A percentile compares a stretch with the other conserved stretches of the same genome.
phyloP scores from a whole-genome alignment of 2,888 invertebrate species.

The Gerosis bhagava region DNA sequence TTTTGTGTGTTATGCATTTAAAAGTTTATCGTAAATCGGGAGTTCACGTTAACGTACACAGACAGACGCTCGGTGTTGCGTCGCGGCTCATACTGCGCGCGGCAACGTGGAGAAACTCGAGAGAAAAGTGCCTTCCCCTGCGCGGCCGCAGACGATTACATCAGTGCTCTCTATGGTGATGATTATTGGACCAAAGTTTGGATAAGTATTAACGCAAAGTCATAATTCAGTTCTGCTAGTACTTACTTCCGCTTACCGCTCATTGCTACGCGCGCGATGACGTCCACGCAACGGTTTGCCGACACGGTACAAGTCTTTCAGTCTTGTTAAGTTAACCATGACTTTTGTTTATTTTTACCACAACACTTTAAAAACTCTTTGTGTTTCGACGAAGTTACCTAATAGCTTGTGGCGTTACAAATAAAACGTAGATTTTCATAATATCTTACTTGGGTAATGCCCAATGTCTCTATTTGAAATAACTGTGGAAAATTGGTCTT shows the following conservation, averaged over 20 bases:
- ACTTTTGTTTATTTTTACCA: constrained; percentile 15
- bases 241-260: constrained; percentile 49
- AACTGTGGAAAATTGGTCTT: no score
- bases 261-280: constrained; percentile 13
- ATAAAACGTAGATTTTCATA: no score
- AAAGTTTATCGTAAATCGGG: constrained; percentile 2
- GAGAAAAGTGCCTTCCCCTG: constrained; percentile 70
- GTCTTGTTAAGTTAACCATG: constrained; percentile 13
- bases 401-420: background rate
- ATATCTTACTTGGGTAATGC: no score
- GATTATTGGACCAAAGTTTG: constrained; percentile 42
- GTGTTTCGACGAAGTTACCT: constrained; percentile 2
- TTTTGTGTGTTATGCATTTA: constrained; percentile 6
- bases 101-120: constrained; percentile 65
- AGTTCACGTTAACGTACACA: constrained; percentile 12
- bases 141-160: constrained; percentile 62
- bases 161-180: constrained; percentile 58
- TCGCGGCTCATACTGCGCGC: constrained; percentile 57
- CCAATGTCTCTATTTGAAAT: no score
- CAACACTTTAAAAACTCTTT: constrained; percentile 1
- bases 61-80: constrained; percentile 60
- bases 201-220: constrained; percentile 16
- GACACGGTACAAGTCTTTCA: no score
- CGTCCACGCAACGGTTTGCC: constrained; percentile 12
- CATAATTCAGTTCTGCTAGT: constrained; percentile 39